phyloP scores from a whole-genome alignment of 1,140 invertebrate genomes.

The Sitobion miscanthi region DNA sequence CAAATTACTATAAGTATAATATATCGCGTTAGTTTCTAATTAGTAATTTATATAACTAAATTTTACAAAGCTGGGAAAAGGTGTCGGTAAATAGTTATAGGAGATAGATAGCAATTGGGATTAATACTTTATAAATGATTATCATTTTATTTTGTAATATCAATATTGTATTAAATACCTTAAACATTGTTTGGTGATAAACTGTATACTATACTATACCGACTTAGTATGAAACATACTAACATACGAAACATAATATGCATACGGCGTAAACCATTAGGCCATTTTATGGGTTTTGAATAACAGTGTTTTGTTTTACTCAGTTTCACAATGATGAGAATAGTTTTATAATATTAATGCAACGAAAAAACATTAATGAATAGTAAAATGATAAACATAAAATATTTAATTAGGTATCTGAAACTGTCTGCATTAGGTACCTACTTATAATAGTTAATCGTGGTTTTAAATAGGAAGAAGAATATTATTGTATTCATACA shows the following conservation, averaged over 20 bases:
- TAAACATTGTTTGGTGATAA: too few relatives aligned
- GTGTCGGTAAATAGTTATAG: background rate
- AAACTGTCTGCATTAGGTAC: background rate
- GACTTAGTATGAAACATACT: too few relatives aligned
- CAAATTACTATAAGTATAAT: background rate
- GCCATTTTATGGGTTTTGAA: background rate
- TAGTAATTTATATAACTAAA: background rate
- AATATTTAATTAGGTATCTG: background rate
- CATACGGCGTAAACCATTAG: too few relatives aligned
- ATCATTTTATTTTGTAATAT: too few relatives aligned
- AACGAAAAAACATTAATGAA: background rate
- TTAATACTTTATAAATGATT: too few relatives aligned
- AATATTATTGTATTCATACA: background rate
- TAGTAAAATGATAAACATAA: background rate
- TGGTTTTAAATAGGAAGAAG: background rate
- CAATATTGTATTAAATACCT: too few relatives aligned
- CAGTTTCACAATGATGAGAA: background rate
- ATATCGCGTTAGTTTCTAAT: background rate
- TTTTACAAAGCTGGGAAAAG: background rate
- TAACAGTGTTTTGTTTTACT: background rate
- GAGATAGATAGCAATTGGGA: background rate
- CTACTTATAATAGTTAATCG: too few relatives aligned
- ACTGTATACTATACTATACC: too few relatives aligned
- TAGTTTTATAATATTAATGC: too few relatives aligned
- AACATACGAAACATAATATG: too few relatives aligned